Conservation (phyloP, 2,888 invertebrate genomes). For the Cataglyphis rosenhaueri region DNA sequence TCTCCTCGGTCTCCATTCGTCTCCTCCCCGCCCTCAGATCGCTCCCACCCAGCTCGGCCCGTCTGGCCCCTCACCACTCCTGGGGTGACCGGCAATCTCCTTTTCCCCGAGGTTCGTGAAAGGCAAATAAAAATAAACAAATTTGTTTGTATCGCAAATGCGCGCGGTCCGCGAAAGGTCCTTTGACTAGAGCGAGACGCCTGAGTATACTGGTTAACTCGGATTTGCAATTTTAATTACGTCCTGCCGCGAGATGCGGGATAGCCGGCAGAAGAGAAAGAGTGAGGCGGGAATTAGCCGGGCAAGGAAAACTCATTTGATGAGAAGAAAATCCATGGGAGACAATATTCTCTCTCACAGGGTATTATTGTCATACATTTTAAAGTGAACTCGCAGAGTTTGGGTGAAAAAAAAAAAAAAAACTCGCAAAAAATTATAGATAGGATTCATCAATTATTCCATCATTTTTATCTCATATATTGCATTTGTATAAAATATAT, state of each 20-base stretch:
- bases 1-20: constrained; percentile 58
- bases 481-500: constrained; percentile 1
- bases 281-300: constrained; percentile 60
- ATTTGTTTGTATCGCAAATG: constrained; percentile 84
- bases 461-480: neutral
- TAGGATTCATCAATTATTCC: neutral
- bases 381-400: neutral
- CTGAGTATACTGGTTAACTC: constrained; percentile 79
- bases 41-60: neutral
- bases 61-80: constrained; percentile 28
- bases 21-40: constrained; percentile 28
- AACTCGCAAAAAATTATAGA: constrained; percentile 3
- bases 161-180: constrained; percentile 70
- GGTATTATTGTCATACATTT: constrained; percentile 23
- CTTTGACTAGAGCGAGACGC: constrained; percentile 77
- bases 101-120: constrained; percentile 70
- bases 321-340: constrained; percentile 60
- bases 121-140: constrained; percentile 83
- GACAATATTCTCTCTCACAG: constrained; percentile 30
- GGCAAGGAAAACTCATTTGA: constrained; percentile 64
- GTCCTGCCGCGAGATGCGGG: constrained; percentile 66
- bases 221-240: constrained; percentile 84
- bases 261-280: constrained; percentile 50
- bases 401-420: constrained; percentile 2
- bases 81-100: constrained; percentile 68